Conservation (phyloP, 2,797 vertebrate species). For the Notolepis coatsorum region DNA sequence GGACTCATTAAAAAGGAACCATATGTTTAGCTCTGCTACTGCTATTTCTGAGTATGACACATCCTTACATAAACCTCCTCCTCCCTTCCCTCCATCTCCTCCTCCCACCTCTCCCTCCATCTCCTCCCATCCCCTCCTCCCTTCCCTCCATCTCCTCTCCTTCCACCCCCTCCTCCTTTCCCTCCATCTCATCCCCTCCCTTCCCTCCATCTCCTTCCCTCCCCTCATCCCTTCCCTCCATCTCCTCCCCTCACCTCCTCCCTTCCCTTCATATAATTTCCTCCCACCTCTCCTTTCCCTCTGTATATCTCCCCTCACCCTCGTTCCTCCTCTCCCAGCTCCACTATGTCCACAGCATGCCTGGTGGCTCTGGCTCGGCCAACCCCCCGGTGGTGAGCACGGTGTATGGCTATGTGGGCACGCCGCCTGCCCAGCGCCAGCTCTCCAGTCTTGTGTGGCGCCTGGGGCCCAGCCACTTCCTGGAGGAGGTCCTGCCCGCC, state of each 20-base stretch:
- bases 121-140: no score
- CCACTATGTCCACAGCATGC: slow-evolving; percentile 94
- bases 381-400: slow-evolving; percentile 95
- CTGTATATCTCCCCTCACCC: no score
- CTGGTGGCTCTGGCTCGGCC: slow-evolving; percentile 91
- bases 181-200: no score
- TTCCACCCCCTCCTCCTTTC: no score
- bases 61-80: not conserved
- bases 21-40: no score
- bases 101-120: no score
- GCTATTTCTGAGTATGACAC: no score
- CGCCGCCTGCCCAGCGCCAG: slow-evolving; percentile 94
- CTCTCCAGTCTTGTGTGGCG: slow-evolving; percentile 93
- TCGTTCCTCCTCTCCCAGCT: slow-evolving; percentile 77
- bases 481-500: slow-evolving; percentile 95
- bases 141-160: no score
- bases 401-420: slow-evolving; percentile 92
- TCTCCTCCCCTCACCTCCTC: not conserved
- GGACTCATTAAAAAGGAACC: no score
- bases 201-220: no score
- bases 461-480: slow-evolving; percentile 93
- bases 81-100: not conserved
- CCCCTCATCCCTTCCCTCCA: not conserved
- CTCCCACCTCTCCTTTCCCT: not conserved
- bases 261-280: no score